These are phyloP conservation scores for Morbakka virulenta DNA, from an alignment of 30 jellyfish, hydroid and myxozoan species.

Conservation along the genomic window DNA sequence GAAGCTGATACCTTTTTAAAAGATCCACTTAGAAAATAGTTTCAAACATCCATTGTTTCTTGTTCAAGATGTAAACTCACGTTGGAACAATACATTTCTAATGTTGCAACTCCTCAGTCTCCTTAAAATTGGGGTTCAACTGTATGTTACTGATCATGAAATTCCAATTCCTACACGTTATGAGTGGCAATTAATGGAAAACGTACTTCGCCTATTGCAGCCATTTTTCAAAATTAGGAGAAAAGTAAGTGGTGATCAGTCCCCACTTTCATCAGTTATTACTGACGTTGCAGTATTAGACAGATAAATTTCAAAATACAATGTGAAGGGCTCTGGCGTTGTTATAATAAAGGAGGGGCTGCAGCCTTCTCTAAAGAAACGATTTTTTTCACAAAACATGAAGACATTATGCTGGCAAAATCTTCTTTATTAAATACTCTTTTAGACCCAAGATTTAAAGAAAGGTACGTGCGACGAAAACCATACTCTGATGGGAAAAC, in stretches of 20 bases:
- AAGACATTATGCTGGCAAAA: not conserved
- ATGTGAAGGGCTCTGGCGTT: not conserved
- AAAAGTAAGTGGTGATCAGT: too few species aligned
- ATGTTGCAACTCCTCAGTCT: not conserved
- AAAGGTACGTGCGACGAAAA: constrained; percentile 34
- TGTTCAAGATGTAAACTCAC: too few species aligned
- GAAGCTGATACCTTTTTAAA: too few species aligned
- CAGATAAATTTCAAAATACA: not conserved
- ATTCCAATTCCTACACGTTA: not conserved
- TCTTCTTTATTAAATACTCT: constrained; percentile 38
- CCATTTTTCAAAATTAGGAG: not conserved
- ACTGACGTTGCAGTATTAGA: not conserved
- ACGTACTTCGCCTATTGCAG: not conserved
- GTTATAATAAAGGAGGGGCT: not conserved
- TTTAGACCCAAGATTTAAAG: too few species aligned
- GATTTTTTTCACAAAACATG: not conserved
- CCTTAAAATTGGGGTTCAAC: not conserved
- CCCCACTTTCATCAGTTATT: not conserved
- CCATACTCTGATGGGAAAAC: constrained; percentile 34
- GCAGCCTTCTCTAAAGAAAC: not conserved
- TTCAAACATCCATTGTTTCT: constrained; percentile 35
- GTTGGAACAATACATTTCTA: too few species aligned
- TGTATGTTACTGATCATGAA: not conserved
- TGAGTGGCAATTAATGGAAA: constrained; percentile 2
- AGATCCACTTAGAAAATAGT: too few species aligned